Evolutionary conservation across 1,140 invertebrate species (phyloP), one percentile per base, ranked within the genome.

Genomic region (Brevipalpus yothersi): DNA sequence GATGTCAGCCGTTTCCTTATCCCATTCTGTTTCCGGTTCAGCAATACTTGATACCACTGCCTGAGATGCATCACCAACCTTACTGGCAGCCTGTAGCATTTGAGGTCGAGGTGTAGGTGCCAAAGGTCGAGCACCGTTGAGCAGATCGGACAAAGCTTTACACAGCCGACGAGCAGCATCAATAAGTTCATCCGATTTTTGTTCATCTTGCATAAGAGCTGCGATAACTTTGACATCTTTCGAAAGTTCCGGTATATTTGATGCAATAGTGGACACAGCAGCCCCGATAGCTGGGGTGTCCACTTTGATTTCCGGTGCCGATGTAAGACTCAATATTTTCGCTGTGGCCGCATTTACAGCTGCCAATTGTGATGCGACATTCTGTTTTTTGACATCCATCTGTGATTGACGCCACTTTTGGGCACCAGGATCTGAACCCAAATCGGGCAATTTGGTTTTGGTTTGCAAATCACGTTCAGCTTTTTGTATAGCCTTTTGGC

Each of bases 341-440:
- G 94, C 94, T 0, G 93, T 97, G 47, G 93, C 93, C 0, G 92
- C 93, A 75, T 92, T 97, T 91, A 98, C 97, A 42, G 92, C 92
- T 12, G 92, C 92, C 65, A 98, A 83, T 71, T 97, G 89, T 43
- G 87, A 89, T 42, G 86, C 86, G 17, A 98, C 86, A 66, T 85
- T 90, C 72, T 97, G 92, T 68, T 92, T 91, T 68, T 90, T 91
- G 12, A 91, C 86, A 70, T 96, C 93, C 68, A 95, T 75, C 4
- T 84, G 87, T 56, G 84, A 84, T 68, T 92, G 85, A 69, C 87
- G 88, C 89, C 91, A 94, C 75, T 87, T 83, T 63, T 23, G 15
- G 11, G n/a, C 56, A 43, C 56, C 23, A 19, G 49, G 49, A 17
- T 51, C 49, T 10, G n/a, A 19, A 23, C 40, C 40, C 41, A 93